These are phyloP conservation scores for Chironomus tepperi DNA, from an alignment of 1,140 invertebrate species.

Conservation along the genomic window DNA sequence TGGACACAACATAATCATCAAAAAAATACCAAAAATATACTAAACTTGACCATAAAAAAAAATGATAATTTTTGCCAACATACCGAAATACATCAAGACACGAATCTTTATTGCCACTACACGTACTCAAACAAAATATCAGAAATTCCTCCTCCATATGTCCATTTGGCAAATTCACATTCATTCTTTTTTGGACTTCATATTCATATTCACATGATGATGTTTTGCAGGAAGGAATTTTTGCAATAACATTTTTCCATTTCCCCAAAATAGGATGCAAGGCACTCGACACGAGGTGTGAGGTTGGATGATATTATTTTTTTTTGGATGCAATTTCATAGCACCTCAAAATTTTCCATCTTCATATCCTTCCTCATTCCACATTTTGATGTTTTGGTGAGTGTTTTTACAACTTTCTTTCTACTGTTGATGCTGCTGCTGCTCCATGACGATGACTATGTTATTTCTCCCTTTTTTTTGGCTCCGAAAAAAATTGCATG, in stretches of 20 bases:
- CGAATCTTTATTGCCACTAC: too few species aligned
- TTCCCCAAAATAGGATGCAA: too few species aligned
- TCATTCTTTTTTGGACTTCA: background rate
- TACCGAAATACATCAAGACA: too few species aligned
- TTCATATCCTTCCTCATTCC: background rate
- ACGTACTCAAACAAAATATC: too few species aligned
- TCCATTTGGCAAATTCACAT: conserved; percentile 1
- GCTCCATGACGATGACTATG: background rate
- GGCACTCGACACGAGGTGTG: too few species aligned
- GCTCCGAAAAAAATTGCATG: background rate
- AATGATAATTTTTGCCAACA: too few species aligned
- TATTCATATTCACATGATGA: conserved; percentile 14
- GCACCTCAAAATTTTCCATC: background rate
- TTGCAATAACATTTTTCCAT: background rate
- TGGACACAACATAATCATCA: too few species aligned
- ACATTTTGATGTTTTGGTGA: background rate
- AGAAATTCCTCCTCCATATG: background rate
- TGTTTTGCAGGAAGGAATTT: background rate
- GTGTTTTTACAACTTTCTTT: conserved; percentile 14
- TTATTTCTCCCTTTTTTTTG: background rate
- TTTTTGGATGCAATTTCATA: conserved; percentile 13
- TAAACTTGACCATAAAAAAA: too few species aligned
- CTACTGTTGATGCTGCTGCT: background rate
- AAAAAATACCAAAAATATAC: too few species aligned
- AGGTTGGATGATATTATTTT: background rate